Conservation (phyloP, 2,888 invertebrate species). For the Villa cingulata region DNA sequence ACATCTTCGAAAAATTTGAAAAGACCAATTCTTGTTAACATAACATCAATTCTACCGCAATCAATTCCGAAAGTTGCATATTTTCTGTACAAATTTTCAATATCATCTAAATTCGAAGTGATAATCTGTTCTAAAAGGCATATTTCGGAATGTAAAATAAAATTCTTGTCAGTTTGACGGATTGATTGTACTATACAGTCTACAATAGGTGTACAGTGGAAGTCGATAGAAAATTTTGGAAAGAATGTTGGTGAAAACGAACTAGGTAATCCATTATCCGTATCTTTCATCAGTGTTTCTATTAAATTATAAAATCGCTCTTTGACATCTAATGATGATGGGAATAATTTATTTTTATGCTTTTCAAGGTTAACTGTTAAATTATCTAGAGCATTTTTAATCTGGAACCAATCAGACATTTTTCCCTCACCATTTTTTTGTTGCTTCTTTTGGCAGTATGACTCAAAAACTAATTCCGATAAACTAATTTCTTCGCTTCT, state of each 20-base stretch:
- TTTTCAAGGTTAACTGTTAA: neutral
- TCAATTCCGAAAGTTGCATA: slow-evolving; percentile 1
- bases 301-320: neutral
- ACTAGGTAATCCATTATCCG: neutral
- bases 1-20: slow-evolving; percentile 7
- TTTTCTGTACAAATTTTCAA: slow-evolving; percentile 2
- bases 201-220: neutral
- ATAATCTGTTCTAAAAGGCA: slow-evolving; percentile 5
- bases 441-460: neutral
- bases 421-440: neutral
- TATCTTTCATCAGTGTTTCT: neutral
- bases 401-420: neutral
- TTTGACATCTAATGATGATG: neutral
- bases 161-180: neutral
- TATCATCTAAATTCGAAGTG: neutral
- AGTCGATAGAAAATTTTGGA: slow-evolving; percentile 5
- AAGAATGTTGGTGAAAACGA: slow-evolving; percentile 4
- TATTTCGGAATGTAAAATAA: neutral
- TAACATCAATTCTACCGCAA: neutral
- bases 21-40: slow-evolving; percentile 5
- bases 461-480: neutral
- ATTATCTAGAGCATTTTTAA: neutral
- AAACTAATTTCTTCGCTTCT: neutral
- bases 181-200: slow-evolving; percentile 1
- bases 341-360: neutral